Conservation (phyloP, 2,888 invertebrate genomes). For the Hylaea fasciaria region DNA sequence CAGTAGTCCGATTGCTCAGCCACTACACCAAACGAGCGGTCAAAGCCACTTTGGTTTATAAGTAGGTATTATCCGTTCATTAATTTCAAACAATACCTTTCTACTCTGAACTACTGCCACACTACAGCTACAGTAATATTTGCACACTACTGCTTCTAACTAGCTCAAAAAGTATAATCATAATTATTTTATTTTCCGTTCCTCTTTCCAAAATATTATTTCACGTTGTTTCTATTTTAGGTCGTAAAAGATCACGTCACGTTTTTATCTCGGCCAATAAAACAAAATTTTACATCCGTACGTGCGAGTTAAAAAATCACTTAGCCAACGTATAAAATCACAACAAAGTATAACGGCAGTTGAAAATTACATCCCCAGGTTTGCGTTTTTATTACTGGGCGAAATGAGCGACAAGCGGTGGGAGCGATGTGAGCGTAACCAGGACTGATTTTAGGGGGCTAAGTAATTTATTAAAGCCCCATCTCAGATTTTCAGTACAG, state of each 20-base stretch:
- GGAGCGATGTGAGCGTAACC: conserved; percentile 16
- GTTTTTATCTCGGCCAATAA: conserved; percentile 6
- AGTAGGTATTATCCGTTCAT: no score
- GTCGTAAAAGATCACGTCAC: background rate
- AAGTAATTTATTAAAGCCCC: background rate
- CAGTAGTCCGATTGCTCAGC: no score
- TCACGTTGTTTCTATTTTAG: no score
- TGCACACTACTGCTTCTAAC: no score
- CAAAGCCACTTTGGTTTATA: no score
- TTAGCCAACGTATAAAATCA: conserved; percentile 26
- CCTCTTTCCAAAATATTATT: no score
- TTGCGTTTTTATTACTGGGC: conserved; percentile 44
- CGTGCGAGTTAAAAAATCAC: conserved; percentile 33
- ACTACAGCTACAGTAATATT: no score
- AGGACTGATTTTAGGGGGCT: background rate
- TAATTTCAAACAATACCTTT: no score
- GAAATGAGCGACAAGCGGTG: conserved; percentile 39
- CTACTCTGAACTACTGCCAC: no score
- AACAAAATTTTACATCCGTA: conserved; percentile 23
- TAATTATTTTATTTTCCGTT: no score
- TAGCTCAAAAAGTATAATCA: no score
- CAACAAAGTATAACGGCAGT: conserved; percentile 27
- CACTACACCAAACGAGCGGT: no score
- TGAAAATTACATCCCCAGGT: conserved; percentile 29
- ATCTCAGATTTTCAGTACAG: background rate